Percentiles rank a stretch among this genome's conserved stretches.
phyloP scores from a whole-genome alignment of 2,797 vertebrate genomes.

The Mus caroli region DNA sequence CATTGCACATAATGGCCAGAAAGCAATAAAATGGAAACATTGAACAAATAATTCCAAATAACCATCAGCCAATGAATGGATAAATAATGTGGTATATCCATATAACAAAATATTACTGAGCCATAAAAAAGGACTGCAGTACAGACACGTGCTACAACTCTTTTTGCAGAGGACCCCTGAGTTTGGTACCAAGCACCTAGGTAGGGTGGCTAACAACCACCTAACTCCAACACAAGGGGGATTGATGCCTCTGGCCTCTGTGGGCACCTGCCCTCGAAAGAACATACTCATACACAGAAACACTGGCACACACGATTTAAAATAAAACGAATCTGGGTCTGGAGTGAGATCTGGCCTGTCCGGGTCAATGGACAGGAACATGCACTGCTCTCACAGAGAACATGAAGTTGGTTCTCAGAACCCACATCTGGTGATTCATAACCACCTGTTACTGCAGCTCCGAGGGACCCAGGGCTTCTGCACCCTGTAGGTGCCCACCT shows the following conservation, averaged over 20 bases:
- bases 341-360: not conserved
- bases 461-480: too few species aligned
- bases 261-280: not conserved
- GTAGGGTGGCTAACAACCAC: not conserved
- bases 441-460: not conserved
- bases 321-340: not conserved
- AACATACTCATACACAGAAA: not conserved
- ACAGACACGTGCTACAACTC: not conserved
- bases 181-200: not conserved
- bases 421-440: not conserved
- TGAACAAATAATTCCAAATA: not conserved
- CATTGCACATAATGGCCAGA: not conserved
- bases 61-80: not conserved
- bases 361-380: not conserved
- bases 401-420: too few species aligned
- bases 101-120: not conserved
- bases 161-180: too few species aligned
- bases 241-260: not conserved
- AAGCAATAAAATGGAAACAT: not conserved
- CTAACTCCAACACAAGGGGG: not conserved
- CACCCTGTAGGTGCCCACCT: too few species aligned
- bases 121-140: not conserved
- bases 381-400: not conserved
- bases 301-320: not conserved
- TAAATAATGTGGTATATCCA: constrained; percentile 7